These are phyloP conservation scores for Cryptus armator DNA, from an alignment of 2,888 invertebrate genomes.

Conservation along the genomic window DNA sequence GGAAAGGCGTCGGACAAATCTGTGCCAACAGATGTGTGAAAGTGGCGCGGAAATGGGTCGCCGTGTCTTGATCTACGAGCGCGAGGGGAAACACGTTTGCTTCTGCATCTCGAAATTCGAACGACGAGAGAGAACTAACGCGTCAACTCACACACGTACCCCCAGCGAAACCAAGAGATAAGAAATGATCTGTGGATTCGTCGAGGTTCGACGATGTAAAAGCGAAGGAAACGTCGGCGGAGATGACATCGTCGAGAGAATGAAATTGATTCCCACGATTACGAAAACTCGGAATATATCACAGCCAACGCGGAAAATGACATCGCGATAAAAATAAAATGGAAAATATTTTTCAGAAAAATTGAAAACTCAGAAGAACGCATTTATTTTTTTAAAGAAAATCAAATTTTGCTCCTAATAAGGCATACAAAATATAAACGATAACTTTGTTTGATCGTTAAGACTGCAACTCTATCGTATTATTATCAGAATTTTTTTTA, in stretches of 20 bases:
- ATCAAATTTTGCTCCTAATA: neutral
- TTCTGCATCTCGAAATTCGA: constrained; percentile 55
- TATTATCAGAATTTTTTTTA: neutral
- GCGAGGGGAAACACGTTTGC: constrained; percentile 43
- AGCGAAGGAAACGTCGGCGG: constrained; percentile 26
- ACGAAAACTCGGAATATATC: neutral
- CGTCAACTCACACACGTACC: neutral
- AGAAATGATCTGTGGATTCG: constrained; percentile 51
- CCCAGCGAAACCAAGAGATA: constrained; percentile 36
- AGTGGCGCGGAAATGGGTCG: constrained; percentile 72
- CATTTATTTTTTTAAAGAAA: neutral
- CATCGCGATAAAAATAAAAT: neutral
- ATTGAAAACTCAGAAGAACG: neutral
- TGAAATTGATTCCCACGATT: constrained; percentile 5
- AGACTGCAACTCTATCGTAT: neutral
- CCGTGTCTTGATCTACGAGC: constrained; percentile 66
- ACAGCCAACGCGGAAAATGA: neutral
- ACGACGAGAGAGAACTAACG: constrained; percentile 52
- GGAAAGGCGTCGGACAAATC: constrained; percentile 67
- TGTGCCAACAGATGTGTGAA: constrained; percentile 72
- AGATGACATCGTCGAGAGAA: constrained; percentile 14
- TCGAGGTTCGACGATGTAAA: constrained; percentile 26
- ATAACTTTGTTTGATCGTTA: neutral
- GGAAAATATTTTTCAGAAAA: neutral
- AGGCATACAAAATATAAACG: neutral